Percentiles rank a stretch among this genome's conserved stretches.
These are phyloP conservation scores for Thaumatotibia leucotreta DNA, from an alignment of 1,140 invertebrate genomes.

Conservation along the genomic window DNA sequence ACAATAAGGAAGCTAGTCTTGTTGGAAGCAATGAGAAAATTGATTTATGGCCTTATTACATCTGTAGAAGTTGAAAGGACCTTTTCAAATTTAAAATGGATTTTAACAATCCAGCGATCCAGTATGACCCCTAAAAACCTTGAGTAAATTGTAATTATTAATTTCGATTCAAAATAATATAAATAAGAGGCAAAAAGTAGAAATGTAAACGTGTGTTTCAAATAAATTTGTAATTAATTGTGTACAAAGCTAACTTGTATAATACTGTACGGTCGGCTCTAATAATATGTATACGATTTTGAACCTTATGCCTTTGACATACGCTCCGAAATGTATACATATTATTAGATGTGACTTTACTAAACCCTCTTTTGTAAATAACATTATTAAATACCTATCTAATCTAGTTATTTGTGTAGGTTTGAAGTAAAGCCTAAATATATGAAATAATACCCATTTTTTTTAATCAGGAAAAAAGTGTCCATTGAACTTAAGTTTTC, in stretches of 20 bases:
- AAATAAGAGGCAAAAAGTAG: not conserved
- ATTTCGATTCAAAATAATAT: not conserved
- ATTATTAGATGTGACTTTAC: no score
- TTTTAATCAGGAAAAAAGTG: not conserved
- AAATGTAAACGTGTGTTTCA: not conserved
- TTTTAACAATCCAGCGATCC: not conserved
- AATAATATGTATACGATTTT: no score
- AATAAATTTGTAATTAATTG: not conserved
- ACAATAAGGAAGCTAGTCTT: not conserved
- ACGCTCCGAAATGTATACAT: no score
- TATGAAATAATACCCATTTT: no score
- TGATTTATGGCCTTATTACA: not conserved
- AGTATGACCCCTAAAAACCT: not conserved
- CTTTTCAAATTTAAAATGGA: not conserved
- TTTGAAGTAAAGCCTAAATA: not conserved
- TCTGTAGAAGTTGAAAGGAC: not conserved
- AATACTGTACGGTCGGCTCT: no score
- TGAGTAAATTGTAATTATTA: not conserved
- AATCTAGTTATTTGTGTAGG: not conserved
- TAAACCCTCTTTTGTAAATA: not conserved
- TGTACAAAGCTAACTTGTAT: not conserved
- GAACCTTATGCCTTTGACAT: no score
- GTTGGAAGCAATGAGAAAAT: no score
- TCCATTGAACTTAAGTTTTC: not conserved
- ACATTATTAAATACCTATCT: not conserved